phyloP scores from a whole-genome alignment of 2,113 vertebrate species.

The Cephalopholis sonnerati region DNA sequence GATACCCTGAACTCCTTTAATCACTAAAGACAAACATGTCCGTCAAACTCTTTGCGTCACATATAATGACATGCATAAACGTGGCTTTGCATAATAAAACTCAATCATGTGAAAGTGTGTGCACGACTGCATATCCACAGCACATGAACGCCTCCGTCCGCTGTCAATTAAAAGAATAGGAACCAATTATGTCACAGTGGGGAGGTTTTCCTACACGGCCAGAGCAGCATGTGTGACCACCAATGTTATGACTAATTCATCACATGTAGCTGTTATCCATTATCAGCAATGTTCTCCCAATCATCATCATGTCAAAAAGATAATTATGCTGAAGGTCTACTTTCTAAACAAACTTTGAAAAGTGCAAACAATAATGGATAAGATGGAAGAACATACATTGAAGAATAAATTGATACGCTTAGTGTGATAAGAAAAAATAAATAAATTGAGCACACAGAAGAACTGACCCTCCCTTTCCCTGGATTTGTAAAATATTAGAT shows the following conservation, averaged over 20 bases:
- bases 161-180: background rate
- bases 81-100: background rate
- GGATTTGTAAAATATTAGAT: too few species aligned
- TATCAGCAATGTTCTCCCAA: background rate
- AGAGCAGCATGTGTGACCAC: background rate
- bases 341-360: too few species aligned
- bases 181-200: background rate
- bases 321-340: too few species aligned
- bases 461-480: too few species aligned
- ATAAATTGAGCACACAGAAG: too few species aligned
- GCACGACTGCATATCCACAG: background rate
- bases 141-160: background rate
- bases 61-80: background rate
- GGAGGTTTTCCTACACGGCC: background rate
- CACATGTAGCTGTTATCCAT: background rate
- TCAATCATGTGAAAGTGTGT: background rate
- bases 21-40: background rate
- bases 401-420: too few species aligned
- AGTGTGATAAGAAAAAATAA: too few species aligned
- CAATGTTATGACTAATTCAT: background rate
- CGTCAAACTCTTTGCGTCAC: background rate
- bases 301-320: background rate
- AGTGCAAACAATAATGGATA: too few species aligned
- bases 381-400: too few species aligned
- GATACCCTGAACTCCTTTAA: too few species aligned